Base-by-base conservation (phyloP, 2,797 vertebrate species). In the Enoplosus armatus region DNA sequence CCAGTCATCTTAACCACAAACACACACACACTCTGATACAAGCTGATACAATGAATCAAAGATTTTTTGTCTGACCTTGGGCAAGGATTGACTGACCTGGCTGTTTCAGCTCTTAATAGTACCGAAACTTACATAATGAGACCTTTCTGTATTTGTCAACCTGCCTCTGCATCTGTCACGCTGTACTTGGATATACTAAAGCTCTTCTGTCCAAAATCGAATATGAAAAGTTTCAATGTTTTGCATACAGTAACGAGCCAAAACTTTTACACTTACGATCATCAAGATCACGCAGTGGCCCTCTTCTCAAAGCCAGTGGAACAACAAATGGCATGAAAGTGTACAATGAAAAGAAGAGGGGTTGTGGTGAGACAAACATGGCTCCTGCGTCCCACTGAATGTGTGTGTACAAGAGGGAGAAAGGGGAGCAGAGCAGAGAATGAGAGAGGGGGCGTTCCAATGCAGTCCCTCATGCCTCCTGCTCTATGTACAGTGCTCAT, bases 401-500 rank as follows among this genome's bases (percentile, higher is more conserved):
- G 72, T 70, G 61, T 58, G 69, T 31, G 55, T 27, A 11, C 22
- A 56, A 48, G 70, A 54, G 33, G 9, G 61, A 41, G 51, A 58
- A 62, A 31, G 63, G 63, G 59, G 77, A 75, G 61, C 65, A 50
- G 35, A 54, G 53, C 58, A 73, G 72, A 45, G 60, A 77, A 47
- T 22, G 61, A 59, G 59, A 58, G 66, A 43, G 41, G 77, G 66
- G 77, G 66, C 18, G 26, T 81, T 67, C 70, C 77, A 29, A 60
- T 45, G 65, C 70, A 79, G 63, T 78, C 75, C 74, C 84, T 87
- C 77, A 70, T 88, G 83, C 87, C 85, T 86, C 83, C 81, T 87
- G 88, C 79, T 90, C 83, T 90, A 85, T 90, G 91, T 89, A 86
- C 87, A 87, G 86, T 90, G 86, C 82, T 93, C 88, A 92, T 90